Conservation (phyloP, 2,888 invertebrate species). For the Drosophila affinis region DNA sequence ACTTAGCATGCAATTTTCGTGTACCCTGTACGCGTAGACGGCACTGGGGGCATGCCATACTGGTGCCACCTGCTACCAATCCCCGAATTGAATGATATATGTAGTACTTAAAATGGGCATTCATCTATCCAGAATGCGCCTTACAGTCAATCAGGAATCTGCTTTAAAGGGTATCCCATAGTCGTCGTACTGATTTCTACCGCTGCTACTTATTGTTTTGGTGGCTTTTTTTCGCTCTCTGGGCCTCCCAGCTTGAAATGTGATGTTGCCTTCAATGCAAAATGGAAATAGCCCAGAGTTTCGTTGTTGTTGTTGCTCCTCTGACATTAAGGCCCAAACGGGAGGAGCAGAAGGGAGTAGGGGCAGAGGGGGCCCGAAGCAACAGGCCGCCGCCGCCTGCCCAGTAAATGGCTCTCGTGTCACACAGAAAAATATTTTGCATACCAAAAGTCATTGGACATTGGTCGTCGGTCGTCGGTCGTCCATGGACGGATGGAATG, state of each 20-base stretch:
- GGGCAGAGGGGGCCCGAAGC: not conserved
- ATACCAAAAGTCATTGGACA: conserved; percentile 47
- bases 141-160: not conserved
- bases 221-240: conserved; percentile 20
- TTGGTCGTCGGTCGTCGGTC: conserved; percentile 3
- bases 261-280: conserved; percentile 67
- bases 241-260: conserved; percentile 54
- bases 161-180: not conserved
- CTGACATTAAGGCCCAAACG: conserved; percentile 42
- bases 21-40: not conserved
- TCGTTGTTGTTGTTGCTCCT: conserved; percentile 32
- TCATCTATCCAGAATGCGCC: too few relatives aligned
- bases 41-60: not conserved
- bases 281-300: conserved; percentile 70
- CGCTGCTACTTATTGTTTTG: conserved; percentile 21
- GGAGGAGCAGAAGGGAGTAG: not conserved
- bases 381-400: not conserved
- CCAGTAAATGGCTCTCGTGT: conserved; percentile 41
- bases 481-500: conserved; percentile 29
- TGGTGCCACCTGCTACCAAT: not conserved
- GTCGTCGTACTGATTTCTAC: fast-evolving
- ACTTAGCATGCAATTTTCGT: conserved; percentile 73
- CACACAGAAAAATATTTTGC: conserved; percentile 52
- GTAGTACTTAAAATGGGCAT: too few relatives aligned
- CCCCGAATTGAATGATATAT: too few relatives aligned